phyloP scores from a whole-genome alignment of 2,888 invertebrate genomes.

The Agriopis aurantiaria region DNA sequence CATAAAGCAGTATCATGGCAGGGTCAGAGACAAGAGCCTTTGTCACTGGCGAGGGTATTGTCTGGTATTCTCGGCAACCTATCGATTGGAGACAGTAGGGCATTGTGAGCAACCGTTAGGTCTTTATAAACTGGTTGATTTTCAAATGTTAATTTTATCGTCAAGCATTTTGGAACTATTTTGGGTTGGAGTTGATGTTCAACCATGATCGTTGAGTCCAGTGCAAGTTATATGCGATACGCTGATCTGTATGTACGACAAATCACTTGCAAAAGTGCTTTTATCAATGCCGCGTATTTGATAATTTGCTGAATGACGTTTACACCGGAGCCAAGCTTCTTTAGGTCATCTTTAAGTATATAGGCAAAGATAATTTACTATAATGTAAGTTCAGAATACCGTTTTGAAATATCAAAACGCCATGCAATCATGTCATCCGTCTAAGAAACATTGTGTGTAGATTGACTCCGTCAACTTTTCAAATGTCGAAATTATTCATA shows the following conservation, averaged over 20 bases:
- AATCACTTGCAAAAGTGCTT: background rate
- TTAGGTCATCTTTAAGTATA: no score
- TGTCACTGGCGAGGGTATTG: conserved; percentile 15
- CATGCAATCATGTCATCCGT: background rate
- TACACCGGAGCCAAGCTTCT: no score
- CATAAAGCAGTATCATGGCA: conserved; percentile 14
- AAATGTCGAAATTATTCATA: background rate
- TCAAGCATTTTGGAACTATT: background rate
- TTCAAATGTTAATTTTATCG: background rate
- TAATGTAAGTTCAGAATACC: no score
- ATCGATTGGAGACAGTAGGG: conserved; percentile 9
- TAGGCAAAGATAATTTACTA: no score
- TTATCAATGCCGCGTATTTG: background rate
- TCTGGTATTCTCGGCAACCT: conserved; percentile 10
- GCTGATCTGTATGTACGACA: background rate
- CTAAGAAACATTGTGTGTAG: background rate
- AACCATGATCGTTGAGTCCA: background rate
- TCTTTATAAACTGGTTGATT: background rate
- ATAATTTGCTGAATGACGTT: background rate
- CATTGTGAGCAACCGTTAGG: conserved; percentile 1
- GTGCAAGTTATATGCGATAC: background rate
- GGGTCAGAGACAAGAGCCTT: conserved; percentile 29
- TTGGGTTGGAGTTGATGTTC: background rate
- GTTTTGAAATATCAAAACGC: background rate
- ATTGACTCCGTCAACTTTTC: background rate